Evolutionary conservation across 2,797 vertebrate genomes (phyloP), one percentile per base, ranked within the genome.

Genomic region (Carduelis carduelis): DNA sequence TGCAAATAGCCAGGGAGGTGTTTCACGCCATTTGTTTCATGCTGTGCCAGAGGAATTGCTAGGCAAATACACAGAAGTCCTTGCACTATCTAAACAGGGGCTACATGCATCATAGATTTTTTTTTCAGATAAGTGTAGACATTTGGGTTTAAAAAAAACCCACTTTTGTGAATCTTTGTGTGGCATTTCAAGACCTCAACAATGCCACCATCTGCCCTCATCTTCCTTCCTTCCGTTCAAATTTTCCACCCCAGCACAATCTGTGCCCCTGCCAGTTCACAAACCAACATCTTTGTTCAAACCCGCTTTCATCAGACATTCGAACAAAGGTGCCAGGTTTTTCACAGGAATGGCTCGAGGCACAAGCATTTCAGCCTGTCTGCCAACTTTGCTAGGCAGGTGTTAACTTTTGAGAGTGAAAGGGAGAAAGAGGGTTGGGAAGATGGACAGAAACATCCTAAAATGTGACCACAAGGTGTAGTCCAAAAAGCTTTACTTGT

Each of bases 1-100:
- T 96, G 89, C 94, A 95, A 95, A 89, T 88, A 89, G 77, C 80
- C 63, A 90, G 66, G 66, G 77, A 96, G 66, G 56, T 83, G 79
- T 66, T 79, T 56, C 63, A 66, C 4, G 1, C 80, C 72, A 77
- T 95, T 94, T 93, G 92, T 82, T 92, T 93, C 95, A 86, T 1
- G 4, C 94, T 91, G 92, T 86, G 87, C 89, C 44, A 34, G 80
- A 69, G 92, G 79, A 88, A 93, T 82, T 87, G 70, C 81, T 87
- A 94, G 55, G 82, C 79, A 93, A 96, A 95, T 93, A 79, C 52
- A 70, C 50, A 64, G 47, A 83, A 87, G 77, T 88, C 56, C 59
- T 76, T 84, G 56, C 65, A 41, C 44, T 43, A 34, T 61, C 75
- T 68, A 75, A 95, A 85, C 30, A 63, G 71, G 60, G 53, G 28